Percentiles rank a stretch among this genome's conserved stretches.
Conservation (phyloP, 2,888 invertebrate species). For the Drosophila histrio region DNA sequence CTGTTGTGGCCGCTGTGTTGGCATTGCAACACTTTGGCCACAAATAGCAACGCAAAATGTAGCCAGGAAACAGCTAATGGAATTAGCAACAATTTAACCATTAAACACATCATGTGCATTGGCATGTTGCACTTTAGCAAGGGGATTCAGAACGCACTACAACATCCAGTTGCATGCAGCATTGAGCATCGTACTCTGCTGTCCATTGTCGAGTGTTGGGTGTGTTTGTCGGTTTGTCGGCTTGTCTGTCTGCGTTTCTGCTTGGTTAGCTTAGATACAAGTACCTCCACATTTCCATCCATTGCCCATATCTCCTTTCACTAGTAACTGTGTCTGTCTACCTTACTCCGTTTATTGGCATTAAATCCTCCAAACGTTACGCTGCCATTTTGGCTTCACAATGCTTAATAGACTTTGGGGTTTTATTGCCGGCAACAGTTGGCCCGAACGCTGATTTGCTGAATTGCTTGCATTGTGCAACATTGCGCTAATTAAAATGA, state of each 20-base stretch:
- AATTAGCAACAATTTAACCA: constrained; percentile 80
- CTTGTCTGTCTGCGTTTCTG: constrained; percentile 27
- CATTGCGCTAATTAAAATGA: constrained; percentile 65
- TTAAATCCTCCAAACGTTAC: constrained; percentile 49
- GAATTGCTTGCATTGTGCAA: constrained; percentile 40
- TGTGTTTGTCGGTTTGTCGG: constrained; percentile 1
- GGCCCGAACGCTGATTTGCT: constrained; percentile 26
- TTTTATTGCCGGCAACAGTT: constrained; percentile 58
- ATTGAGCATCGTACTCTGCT: constrained; percentile 31
- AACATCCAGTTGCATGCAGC: constrained; percentile 22
- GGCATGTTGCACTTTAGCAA: constrained; percentile 64
- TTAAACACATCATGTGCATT: constrained; percentile 79
- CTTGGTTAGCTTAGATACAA: constrained; percentile 58
- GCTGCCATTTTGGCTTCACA: constrained; percentile 63
- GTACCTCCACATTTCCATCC: neutral
- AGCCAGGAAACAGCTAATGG: constrained; percentile 70
- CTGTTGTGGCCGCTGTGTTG: constrained; percentile 27
- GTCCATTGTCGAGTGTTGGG: constrained; percentile 24
- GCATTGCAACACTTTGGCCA: constrained; percentile 70
- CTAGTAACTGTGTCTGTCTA: constrained; percentile 8
- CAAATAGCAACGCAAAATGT: constrained; percentile 57
- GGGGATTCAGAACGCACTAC: constrained; percentile 3
- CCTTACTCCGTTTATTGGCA: constrained; percentile 68
- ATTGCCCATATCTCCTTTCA: neutral
- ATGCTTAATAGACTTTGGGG: constrained; percentile 72